Evolutionary conservation across 2,797 vertebrate species (phyloP), one percentile per base, ranked within the genome.

Genomic region (Trachurus trachurus): DNA sequence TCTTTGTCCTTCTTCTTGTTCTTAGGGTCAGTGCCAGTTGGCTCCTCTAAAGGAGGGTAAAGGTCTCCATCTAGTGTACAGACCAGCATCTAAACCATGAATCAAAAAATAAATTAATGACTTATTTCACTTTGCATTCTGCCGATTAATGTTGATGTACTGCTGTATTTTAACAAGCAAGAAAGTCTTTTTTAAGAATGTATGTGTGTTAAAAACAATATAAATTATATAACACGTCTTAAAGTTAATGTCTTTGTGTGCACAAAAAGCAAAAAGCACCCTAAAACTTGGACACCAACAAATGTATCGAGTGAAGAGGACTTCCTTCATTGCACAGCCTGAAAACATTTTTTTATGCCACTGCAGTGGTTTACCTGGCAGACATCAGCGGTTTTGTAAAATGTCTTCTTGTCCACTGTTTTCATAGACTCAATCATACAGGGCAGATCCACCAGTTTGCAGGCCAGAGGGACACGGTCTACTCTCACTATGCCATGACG

Each of bases 1-100:
- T 99, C 98, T 85, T 99, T 98, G 91, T 99, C 98, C 86, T 98
- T 99, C 86, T 99, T 99, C 93, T 97, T 99, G 87, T 93, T 96
- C 91, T 98, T 99, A 26, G 97, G 96, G 88, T 99, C 98, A 40
- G 96, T 86, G 88, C 95, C 96, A 7, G 96, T 96, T 74, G 97
- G 97, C 82, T 99, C 98, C 89, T 99, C 98, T 80, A 98, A 90
- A 62, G 98, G 97, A 0, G 98, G 98, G 80, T 98, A 99, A 17
- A 99, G 97, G 81, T 99, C 98, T 87, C 98, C 98, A 92, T 98
- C 98, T 92, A 98, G 96, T 64, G 97, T 97, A 87, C 97, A 96
- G n/a, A 99, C 98, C 71, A 99, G 94, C 97, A 99, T 99, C 98
- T 99, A 87, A 76, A 45, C 63, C 66, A 12, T 4, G 34, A 34